Evolutionary conservation across 2,797 vertebrate genomes (phyloP), one percentile per base, ranked within the genome.

Genomic region (Semotilus atromaculatus): DNA sequence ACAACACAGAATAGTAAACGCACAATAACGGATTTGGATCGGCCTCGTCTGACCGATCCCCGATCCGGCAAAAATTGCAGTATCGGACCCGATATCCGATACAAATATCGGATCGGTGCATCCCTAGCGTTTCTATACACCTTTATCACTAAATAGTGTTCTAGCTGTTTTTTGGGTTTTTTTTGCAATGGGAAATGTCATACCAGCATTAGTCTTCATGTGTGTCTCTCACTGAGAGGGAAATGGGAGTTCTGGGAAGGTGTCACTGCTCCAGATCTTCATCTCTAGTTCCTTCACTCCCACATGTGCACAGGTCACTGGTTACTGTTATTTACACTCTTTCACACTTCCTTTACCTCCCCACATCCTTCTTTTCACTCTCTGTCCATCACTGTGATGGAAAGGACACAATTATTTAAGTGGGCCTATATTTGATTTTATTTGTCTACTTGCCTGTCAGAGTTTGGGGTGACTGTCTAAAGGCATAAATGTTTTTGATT

Each of bases 241-340:
- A 53, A 81, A 79, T 80, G 76, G 85, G 85, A 85, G 89, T 84
- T 88, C 16, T 85, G 81, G 83, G 85, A 87, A 86, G 62, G 74
- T 81, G 78, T 81, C 81, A 85, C 48, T 74, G 58, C 18, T 9
- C 68, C 43, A 77, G 80, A 85, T 77, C 75, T 89, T 86, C 85
- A 88, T 84, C 81, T 88, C 58, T 53, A 76, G 66, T 78, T 80
- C 67, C 29, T 84, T 38, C 29, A 85, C 88, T 89, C 83, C 85
- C 86, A 85, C 85, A 45, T 73, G 10, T 68, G 34, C 76, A 85
- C 60, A 84, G 87, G 83, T 88, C 85, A 86, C 81, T 87, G 81
- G 72, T 78, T 72, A 62, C 83, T 60, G 85, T 84, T 88, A 89
- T 89, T 89, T 85, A 85, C 70, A 77, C 55, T 72, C 38, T 55